A percentile compares a stretch with the other conserved stretches of the same genome.
Conservation (phyloP, 1,140 invertebrate genomes). For the Procambarus virginalis region DNA sequence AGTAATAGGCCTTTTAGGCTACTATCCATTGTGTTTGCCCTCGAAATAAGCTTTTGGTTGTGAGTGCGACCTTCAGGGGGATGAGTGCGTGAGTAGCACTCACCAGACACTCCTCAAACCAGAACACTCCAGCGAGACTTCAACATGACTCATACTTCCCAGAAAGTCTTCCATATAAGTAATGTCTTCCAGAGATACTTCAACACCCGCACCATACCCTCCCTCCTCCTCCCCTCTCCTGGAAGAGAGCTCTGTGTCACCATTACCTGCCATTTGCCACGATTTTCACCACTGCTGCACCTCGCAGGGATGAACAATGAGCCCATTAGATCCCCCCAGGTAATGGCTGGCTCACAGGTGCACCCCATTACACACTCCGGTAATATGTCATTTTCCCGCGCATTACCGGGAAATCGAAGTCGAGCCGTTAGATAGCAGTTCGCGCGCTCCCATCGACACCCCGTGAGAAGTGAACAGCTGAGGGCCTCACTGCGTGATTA, state of each 20-base stretch:
- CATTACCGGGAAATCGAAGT: conserved; percentile 45
- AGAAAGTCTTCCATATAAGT: too few species aligned
- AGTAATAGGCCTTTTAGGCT: too few species aligned
- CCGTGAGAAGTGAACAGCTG: conserved; percentile 56
- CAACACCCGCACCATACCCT: too few species aligned
- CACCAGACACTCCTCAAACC: too few species aligned
- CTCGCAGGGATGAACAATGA: not conserved
- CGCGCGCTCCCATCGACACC: conserved; percentile 23
- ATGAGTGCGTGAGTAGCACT: too few species aligned
- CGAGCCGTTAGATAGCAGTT: not conserved
- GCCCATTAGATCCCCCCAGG: not conserved
- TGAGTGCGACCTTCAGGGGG: too few species aligned
- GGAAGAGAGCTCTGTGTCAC: too few species aligned
- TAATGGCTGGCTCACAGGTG: conserved; percentile 31
- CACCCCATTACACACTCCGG: not conserved
- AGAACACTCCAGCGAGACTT: too few species aligned
- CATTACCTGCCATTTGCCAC: not conserved
- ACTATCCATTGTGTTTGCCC: too few species aligned
- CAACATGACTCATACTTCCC: too few species aligned
- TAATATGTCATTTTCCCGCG: conserved; percentile 34
- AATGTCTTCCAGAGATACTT: not conserved
- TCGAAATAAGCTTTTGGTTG: too few species aligned
- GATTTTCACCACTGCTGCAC: not conserved
- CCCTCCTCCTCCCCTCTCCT: too few species aligned
- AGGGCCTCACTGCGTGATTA: conserved; percentile 48